These are phyloP conservation scores for Chymomyza amoena DNA, from an alignment of 2,888 invertebrate species.

Conservation along the genomic window DNA sequence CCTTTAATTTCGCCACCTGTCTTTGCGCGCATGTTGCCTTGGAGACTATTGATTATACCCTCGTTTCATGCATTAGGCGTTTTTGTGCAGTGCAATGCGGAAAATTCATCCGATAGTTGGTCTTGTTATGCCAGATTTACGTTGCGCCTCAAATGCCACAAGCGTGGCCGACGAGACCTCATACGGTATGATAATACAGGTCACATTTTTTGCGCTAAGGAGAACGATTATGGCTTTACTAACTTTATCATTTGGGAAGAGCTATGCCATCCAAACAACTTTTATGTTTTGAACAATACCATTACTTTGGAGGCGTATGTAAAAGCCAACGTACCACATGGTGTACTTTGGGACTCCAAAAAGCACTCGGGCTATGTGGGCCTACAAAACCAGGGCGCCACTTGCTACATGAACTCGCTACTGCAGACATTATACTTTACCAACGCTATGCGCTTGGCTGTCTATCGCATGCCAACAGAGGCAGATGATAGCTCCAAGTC, in stretches of 20 bases:
- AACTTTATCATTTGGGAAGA: slow-evolving; percentile 98
- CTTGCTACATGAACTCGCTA: slow-evolving; percentile 99
- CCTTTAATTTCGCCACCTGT: slow-evolving; percentile 93
- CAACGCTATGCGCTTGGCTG: slow-evolving; percentile 93
- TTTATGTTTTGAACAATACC: slow-evolving; percentile 93
- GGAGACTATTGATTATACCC: slow-evolving; percentile 99
- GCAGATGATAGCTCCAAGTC: slow-evolving; percentile 97
- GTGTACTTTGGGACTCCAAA: slow-evolving; percentile 98
- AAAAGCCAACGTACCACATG: slow-evolving; percentile 93
- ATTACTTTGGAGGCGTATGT: slow-evolving; percentile 90
- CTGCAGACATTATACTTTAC: slow-evolving; percentile 99
- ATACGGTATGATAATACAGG: slow-evolving; percentile 87
- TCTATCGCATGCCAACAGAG: slow-evolving; percentile 99
- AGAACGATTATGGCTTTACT: slow-evolving; percentile 96
- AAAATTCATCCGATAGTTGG: slow-evolving; percentile 97
- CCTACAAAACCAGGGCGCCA: slow-evolving; percentile 99
- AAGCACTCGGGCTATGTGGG: slow-evolving; percentile 95
- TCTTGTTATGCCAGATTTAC: slow-evolving; percentile 98
- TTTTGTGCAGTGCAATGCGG: slow-evolving; percentile 97
- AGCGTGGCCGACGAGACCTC: slow-evolving; percentile 92
- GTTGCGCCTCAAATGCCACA: slow-evolving; percentile 91
- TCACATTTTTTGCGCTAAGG: slow-evolving; percentile 94
- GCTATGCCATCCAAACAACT: slow-evolving; percentile 93
- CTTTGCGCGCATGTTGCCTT: slow-evolving; percentile 96
- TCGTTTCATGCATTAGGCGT: slow-evolving; percentile 82